These are phyloP conservation scores for Creontiades dilutus DNA, from an alignment of 2,888 invertebrate species.

Conservation along the genomic window DNA sequence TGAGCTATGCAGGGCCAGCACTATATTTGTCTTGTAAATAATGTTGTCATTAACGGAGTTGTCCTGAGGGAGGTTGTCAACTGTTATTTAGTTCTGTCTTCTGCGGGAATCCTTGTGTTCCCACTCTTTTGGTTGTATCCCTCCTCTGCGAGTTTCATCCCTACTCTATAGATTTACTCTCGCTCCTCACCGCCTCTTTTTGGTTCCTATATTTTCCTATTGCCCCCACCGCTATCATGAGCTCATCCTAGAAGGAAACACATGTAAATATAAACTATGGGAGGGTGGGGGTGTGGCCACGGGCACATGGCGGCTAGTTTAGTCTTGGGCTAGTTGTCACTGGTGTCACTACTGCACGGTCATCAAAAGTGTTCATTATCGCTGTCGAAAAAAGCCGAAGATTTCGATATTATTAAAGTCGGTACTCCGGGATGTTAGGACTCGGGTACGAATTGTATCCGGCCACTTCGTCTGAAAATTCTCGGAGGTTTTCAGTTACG, in stretches of 20 bases:
- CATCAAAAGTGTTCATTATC: background rate
- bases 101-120: slow-evolving; percentile 32
- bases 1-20: slow-evolving; percentile 63
- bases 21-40: slow-evolving; percentile 71
- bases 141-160: background rate
- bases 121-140: slow-evolving; percentile 12
- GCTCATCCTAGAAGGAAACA: slow-evolving; percentile 55
- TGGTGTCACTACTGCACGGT: slow-evolving; percentile 1
- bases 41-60: slow-evolving; percentile 70
- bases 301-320: slow-evolving; percentile 61
- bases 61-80: slow-evolving; percentile 69
- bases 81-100: slow-evolving; percentile 61
- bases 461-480: slow-evolving; percentile 75
- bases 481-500: slow-evolving; percentile 76
- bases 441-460: slow-evolving; percentile 72
- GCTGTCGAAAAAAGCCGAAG: background rate
- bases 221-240: background rate
- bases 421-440: slow-evolving; percentile 68
- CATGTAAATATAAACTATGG: slow-evolving; percentile 70
- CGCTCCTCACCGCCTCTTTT: background rate
- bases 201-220: slow-evolving; percentile 20
- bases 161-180: background rate
- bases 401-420: background rate
- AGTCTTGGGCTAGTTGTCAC: slow-evolving; percentile 46
- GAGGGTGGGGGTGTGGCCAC: slow-evolving; percentile 45